Evolutionary conservation across 23 tunicate species (phyloP).

Genomic region (Ciona savignyi): DNA sequence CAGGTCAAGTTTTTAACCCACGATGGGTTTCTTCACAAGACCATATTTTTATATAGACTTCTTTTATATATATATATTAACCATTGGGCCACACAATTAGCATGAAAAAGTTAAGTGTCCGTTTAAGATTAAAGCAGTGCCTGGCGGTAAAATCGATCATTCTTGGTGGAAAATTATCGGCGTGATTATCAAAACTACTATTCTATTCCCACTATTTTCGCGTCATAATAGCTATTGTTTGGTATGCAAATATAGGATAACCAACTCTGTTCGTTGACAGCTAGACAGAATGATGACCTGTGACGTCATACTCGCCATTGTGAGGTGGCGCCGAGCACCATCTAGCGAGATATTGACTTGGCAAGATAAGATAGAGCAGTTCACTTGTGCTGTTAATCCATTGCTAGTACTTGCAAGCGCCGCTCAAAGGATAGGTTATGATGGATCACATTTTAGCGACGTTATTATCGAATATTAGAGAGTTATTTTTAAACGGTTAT

Average conservation of each 20-base stretch:
- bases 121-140: not conserved
- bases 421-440: not conserved
- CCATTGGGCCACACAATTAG: not conserved
- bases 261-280: slow-evolving; percentile 12
- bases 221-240: not conserved
- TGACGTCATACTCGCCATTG: slow-evolving; percentile 14
- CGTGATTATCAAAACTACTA: not conserved
- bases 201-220: too few species aligned
- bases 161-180: not conserved
- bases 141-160: not conserved
- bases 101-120: not conserved
- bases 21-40: too few species aligned
- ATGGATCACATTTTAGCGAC: not conserved
- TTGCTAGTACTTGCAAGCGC: not conserved
- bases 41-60: too few species aligned
- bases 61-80: too few species aligned
- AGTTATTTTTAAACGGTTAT: too few species aligned
- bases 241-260: not conserved
- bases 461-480: not conserved
- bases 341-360: slow-evolving; percentile 3
- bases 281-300: slow-evolving; percentile 20
- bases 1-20: too few species aligned
- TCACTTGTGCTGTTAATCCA: not conserved
- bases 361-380: slow-evolving; percentile 1
- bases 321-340: slow-evolving; percentile 13